Evolutionary conservation across 2,113 vertebrate species (phyloP).

Genomic region (Vidua chalybeata): DNA sequence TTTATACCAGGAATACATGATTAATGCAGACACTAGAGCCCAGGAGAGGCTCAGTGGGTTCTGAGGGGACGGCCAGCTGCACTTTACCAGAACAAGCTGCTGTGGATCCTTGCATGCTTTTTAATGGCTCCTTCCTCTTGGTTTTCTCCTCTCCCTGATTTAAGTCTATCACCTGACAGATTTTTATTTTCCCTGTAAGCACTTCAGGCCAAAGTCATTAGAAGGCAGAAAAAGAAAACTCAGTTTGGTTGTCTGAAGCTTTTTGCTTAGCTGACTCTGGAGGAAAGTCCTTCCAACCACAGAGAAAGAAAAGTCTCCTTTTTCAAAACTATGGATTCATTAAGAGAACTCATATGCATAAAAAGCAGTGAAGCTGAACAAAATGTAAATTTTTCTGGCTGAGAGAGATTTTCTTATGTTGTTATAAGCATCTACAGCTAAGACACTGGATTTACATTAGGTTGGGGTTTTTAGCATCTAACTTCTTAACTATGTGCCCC

Average conservation of each 20-base stretch:
- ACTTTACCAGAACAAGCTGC: background rate
- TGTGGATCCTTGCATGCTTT: background rate
- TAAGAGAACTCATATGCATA: background rate
- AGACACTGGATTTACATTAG: background rate
- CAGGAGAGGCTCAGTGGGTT: background rate
- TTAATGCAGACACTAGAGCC: background rate
- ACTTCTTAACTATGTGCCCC: background rate
- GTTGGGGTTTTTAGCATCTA: background rate
- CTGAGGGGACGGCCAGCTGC: background rate
- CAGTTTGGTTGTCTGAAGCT: background rate
- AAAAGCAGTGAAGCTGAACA: background rate
- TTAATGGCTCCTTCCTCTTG: background rate
- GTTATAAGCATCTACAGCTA: background rate
- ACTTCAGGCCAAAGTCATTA: background rate
- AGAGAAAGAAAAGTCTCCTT: background rate
- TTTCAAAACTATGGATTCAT: background rate
- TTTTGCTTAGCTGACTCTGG: background rate
- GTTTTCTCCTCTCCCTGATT: background rate
- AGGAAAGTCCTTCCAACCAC: background rate
- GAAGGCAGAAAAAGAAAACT: background rate
- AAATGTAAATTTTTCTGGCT: background rate
- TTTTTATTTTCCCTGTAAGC: background rate
- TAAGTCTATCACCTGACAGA: background rate
- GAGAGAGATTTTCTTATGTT: conserved; percentile 8
- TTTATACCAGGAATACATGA: background rate